These are phyloP conservation scores for Berghia stephanieae DNA, from an alignment of 1,140 invertebrate genomes.

Conservation along the genomic window DNA sequence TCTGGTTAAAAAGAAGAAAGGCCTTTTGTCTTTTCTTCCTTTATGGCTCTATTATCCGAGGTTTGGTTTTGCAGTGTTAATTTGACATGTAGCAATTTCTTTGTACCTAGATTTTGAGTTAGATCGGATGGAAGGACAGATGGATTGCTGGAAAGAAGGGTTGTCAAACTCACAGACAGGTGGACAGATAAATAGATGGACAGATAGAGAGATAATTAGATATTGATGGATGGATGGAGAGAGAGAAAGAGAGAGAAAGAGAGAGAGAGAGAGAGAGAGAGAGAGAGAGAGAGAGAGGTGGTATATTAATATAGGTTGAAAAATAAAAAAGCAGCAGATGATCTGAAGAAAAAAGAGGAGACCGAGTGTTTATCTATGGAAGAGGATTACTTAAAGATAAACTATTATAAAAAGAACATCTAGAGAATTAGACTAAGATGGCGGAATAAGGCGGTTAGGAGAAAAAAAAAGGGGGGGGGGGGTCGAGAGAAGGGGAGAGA, in stretches of 20 bases:
- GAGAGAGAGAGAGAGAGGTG: neutral
- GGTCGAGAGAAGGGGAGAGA: too few species aligned
- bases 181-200: neutral
- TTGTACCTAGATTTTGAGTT: too few species aligned
- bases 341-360: neutral
- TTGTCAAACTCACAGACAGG: neutral
- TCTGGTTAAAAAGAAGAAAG: too few species aligned
- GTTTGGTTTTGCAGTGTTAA: too few species aligned
- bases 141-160: neutral
- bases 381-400: neutral
- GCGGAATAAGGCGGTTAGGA: neutral
- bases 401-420: neutral
- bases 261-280: constrained; percentile 3
- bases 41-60: too few species aligned
- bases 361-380: neutral
- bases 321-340: neutral
- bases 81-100: too few species aligned
- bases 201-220: neutral
- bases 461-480: neutral
- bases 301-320: neutral
- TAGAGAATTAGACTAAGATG: neutral
- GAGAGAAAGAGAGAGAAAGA: neutral
- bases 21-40: too few species aligned
- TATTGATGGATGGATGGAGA: neutral
- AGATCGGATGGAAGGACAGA: neutral